phyloP scores from a whole-genome alignment of 1,140 invertebrate species.

The Trichogramma pretiosum region DNA sequence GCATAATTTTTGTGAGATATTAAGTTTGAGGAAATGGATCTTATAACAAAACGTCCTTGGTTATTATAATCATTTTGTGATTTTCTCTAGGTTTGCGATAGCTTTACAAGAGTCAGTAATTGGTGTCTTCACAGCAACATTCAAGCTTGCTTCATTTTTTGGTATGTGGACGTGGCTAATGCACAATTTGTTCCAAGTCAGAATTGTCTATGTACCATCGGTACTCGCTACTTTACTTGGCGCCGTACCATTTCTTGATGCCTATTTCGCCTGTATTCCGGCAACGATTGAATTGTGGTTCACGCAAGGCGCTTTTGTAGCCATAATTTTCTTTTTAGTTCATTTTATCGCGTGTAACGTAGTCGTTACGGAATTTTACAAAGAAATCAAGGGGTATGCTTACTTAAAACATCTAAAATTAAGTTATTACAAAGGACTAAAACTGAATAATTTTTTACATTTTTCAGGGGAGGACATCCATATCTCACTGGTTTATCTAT shows the following conservation, averaged over 20 bases:
- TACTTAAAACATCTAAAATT: background rate
- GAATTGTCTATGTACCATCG: conserved; percentile 92
- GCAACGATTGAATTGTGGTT: conserved; percentile 91
- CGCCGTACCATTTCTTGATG: conserved; percentile 87
- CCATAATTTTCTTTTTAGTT: conserved; percentile 68
- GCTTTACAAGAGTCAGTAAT: conserved; percentile 67
- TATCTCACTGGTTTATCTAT: conserved; percentile 97
- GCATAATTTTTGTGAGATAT: no score
- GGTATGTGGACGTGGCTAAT: conserved; percentile 97
- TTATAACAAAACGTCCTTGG: no score
- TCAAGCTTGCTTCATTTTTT: conserved; percentile 95
- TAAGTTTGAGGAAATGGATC: no score
- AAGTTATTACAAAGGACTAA: background rate
- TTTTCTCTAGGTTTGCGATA: conserved; percentile 55
- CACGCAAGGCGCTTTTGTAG: conserved; percentile 63
- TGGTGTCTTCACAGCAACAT: conserved; percentile 84
- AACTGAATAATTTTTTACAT: background rate
- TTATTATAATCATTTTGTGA: background rate
- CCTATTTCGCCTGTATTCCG: conserved; percentile 89
- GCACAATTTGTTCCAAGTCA: conserved; percentile 89
- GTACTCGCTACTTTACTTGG: conserved; percentile 85
- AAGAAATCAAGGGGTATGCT: conserved; percentile 88
- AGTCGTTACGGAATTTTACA: conserved; percentile 91
- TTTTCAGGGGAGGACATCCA: conserved; percentile 81
- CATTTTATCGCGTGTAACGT: conserved; percentile 85